Evolutionary conservation across 2,113 vertebrate genomes (phyloP), one percentile per base, ranked within the genome.

Genomic region (Prionailurus viverrinus): DNA sequence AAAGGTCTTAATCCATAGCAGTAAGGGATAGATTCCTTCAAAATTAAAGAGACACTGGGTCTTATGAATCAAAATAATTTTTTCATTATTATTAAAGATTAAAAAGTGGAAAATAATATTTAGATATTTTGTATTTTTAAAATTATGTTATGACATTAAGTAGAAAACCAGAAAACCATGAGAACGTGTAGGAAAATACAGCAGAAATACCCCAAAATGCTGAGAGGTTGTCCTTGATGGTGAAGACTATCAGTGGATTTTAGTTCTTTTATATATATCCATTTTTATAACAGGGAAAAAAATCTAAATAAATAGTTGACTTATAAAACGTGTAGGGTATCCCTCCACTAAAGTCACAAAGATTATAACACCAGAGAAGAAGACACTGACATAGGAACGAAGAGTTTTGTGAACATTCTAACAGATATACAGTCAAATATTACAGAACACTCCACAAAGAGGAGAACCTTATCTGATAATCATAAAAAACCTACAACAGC

Each of bases 101-200:
- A 51, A 29, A 97, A 89, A 53, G 21, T 89, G 65, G 29, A 86
- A 95, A 95, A 73, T 48, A 51, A 92, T 9, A 94, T 63, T 78
- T 85, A 71, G 33, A 39, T 69, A 63, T 7, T 92, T 63, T 71
- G 25, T 79, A 89, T 84, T 93, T 61, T 16, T 13, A 97, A 85
- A 95, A 85, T 27, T 33, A 93, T 16, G 71, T 93, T 74, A 78
- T 61, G 36, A 68, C 23, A 63, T 36, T 87, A 78, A 92, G 61
- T n/a, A 83, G 23, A 71, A 91, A 82, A 91, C 33, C 94, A 48
- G 27, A 55, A 96, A 96, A 79, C 29, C 14, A 36, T 25, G 33
- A 11, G 10, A 18, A 55, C 76, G 41, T 53, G 41, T 1, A 89
- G 68, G 61, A 93, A 97, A 96, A 84, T 33, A 95, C 2, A 86